Evolutionary conservation across 2,797 vertebrate genomes (phyloP).

Genomic region (Coregonus suidteri): DNA sequence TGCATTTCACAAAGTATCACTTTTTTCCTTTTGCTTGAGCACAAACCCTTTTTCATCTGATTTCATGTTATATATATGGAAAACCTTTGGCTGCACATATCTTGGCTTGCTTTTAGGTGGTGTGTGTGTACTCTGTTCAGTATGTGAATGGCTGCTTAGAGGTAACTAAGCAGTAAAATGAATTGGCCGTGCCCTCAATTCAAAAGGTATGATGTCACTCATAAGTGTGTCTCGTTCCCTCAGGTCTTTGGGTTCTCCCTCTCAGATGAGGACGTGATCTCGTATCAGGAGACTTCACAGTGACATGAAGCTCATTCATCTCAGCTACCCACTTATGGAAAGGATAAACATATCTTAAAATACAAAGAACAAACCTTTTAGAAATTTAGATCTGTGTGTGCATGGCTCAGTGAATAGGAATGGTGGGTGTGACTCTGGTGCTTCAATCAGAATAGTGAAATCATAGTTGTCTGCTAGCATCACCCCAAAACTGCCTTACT

Average conservation of each 20-base stretch:
- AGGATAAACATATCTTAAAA: too few relatives aligned
- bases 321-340: conserved; percentile 57
- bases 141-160: background rate
- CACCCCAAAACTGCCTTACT: conserved; percentile 19
- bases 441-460: background rate
- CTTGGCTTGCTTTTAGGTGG: background rate
- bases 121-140: background rate
- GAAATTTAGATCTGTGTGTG: too few relatives aligned
- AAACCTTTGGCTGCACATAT: background rate
- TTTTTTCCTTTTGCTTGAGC: background rate
- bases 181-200: background rate
- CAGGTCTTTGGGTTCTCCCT: conserved; percentile 56
- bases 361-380: too few relatives aligned
- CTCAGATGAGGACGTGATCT: conserved; percentile 38
- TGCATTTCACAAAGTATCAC: background rate
- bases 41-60: background rate
- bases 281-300: conserved; percentile 33
- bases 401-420: background rate
- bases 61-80: background rate
- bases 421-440: background rate
- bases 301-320: conserved; percentile 48
- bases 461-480: background rate
- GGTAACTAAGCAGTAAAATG: background rate
- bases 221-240: background rate
- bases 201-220: background rate